Conservation (phyloP, 2,113 vertebrate species). For the Myotis brandtii region DNA sequence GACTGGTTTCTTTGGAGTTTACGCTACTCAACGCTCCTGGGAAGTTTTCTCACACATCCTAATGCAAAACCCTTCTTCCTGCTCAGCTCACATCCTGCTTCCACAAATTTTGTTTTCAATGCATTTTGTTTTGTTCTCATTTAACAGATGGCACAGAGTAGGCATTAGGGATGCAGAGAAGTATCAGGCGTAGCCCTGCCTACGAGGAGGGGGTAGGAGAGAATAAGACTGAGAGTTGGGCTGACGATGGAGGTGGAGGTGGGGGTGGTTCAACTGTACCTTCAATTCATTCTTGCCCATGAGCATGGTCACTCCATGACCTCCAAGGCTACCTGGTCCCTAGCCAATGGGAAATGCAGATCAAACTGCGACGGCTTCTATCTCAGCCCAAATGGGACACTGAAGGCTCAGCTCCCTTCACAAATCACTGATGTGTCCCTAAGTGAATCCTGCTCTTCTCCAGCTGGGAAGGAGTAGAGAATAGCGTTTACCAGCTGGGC, state of each 20-base stretch:
- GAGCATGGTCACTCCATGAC: not conserved
- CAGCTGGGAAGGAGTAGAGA: not conserved
- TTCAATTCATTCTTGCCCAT: not conserved
- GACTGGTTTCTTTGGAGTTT: not conserved
- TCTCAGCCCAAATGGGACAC: not conserved
- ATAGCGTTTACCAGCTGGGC: accelerated
- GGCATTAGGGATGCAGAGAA: not conserved
- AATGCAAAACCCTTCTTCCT: not conserved
- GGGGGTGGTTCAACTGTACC: not conserved
- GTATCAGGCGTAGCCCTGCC: not conserved
- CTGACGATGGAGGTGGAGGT: too few relatives aligned
- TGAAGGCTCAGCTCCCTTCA: not conserved
- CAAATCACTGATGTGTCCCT: not conserved
- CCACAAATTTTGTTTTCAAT: not conserved
- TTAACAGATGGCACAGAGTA: not conserved
- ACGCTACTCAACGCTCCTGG: accelerated
- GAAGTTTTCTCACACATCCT: not conserved
- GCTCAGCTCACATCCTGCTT: not conserved
- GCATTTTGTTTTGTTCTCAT: constrained; percentile 16
- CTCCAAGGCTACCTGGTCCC: not conserved
- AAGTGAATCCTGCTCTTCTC: not conserved
- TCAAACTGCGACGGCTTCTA: not conserved
- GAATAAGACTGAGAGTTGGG: accelerated
- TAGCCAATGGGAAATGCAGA: not conserved
- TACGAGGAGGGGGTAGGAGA: not conserved